Conservation (phyloP, 2,113 vertebrate genomes). For the Dipodomys spectabilis region DNA sequence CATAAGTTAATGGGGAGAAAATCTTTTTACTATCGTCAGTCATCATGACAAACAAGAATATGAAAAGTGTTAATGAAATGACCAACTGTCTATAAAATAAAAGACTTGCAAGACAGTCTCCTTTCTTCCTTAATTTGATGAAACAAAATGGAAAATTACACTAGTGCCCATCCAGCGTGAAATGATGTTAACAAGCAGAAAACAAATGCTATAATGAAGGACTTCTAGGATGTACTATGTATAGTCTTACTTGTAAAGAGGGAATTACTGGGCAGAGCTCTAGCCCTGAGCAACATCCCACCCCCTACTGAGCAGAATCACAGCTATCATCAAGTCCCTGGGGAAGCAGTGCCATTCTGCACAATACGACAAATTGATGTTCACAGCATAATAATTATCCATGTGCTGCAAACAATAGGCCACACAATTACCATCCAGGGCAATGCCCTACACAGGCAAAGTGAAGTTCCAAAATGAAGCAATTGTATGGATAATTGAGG, state of each 20-base stretch:
- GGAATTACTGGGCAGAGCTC: conserved; percentile 82
- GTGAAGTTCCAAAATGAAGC: conserved; percentile 76
- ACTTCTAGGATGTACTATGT: conserved; percentile 83
- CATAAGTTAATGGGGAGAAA: conserved; percentile 86
- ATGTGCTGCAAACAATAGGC: conserved; percentile 82
- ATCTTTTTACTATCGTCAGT: conserved; percentile 86
- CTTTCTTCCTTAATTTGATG: conserved; percentile 85
- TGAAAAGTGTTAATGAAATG: conserved; percentile 88
- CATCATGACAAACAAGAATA: conserved; percentile 88
- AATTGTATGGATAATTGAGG: conserved; percentile 79
- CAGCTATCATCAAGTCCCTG: conserved; percentile 76
- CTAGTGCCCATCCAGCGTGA: conserved; percentile 80
- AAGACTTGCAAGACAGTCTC: conserved; percentile 82
- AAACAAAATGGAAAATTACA: conserved; percentile 87
- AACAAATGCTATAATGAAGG: conserved; percentile 80
- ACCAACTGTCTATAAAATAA: conserved; percentile 87
- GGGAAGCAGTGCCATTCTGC: conserved; percentile 71
- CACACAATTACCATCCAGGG: conserved; percentile 78
- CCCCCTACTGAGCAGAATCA: conserved; percentile 79
- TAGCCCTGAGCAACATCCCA: conserved; percentile 80
- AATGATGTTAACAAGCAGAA: conserved; percentile 80
- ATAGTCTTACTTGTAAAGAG: conserved; percentile 81
- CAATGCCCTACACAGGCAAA: conserved; percentile 77
- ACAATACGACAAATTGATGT: conserved; percentile 81
- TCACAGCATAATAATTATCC: conserved; percentile 82